Evolutionary conservation across 2,113 vertebrate genomes (phyloP), one percentile per base, ranked within the genome.

Genomic region (Vimba vimba): DNA sequence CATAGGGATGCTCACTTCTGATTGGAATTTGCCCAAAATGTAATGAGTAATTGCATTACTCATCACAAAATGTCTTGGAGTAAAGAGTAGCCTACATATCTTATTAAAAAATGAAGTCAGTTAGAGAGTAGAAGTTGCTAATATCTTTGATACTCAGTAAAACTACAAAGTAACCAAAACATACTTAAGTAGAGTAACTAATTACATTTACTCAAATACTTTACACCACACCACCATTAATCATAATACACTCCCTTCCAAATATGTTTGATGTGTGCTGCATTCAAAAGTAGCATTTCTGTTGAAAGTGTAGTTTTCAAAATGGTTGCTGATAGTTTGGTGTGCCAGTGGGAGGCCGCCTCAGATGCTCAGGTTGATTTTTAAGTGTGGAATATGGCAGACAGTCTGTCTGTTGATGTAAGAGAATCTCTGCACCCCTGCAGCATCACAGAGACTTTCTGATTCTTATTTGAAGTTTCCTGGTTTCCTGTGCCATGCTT

Each of bases 301-400:
- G 17, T 55, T 55, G 27, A 52, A 55, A 55, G 43, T 21, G 45
- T 17, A 9, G 15, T 15, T 55, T 9, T 77, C 10, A 21, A 39
- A 39, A 62, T 62, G 23, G 19, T 43, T 71, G 19, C 68, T 71
- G 68, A 39, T 77, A 77, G 8, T 55, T 5, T 47, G 74, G 15
- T 33, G 39, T 45, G 19, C 33, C 71, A 15, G 71, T 23, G 23
- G 39, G 71, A 74, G 39, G 23, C 71, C 11, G 12, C 71, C n/a
- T 75, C 43, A 78, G 75, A 78, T 78, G 50, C 50, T 78, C 50
- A 55, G 75, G 45, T 57, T 33, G 75, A 36, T 57, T 55, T 77
- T 77, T 50, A 77, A 77, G 47, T 30, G 27, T 78, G 47, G 45
- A 78, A 78, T 57, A 57, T 57, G 50, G 43, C 12, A 60, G 33